Evolutionary conservation across 2,888 invertebrate genomes (phyloP), one percentile per base, ranked within the genome.

Genomic region (Lasioglossum zephyrum): DNA sequence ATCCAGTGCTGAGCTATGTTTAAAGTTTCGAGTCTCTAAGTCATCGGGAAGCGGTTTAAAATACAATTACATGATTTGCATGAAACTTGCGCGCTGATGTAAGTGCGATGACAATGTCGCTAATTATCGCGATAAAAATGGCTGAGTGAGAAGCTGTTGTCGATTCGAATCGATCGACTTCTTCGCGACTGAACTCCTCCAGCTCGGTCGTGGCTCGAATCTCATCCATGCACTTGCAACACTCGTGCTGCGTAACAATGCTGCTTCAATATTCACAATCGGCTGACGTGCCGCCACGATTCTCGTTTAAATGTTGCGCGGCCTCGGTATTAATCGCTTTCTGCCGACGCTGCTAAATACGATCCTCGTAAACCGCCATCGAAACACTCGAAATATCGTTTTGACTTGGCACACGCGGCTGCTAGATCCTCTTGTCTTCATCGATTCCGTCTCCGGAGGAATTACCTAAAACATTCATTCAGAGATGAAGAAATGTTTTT

Each of bases 241-340:
- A 49, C 22, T 63, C 63, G 13, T 39, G 22, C 70, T 36, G 49
- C 70, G 49, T 39, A 74, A 78, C 77, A 60, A 63, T 70, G 72
- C 75, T 63, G 72, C 53, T 72, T 66, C 6, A 41, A 73, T 26
- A 57, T 44, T 73, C 63, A 49, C 72, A 66, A 44, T 47, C 31
- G n/a, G 9, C 44, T 60, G 57, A 83, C 84, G n/a, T 47, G 47
- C 36, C 22, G 49, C 57, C 26, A 39, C 22, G 39, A 44, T n/a
- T 72, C 16, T 36, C 41, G 70, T 78, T 84, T 78, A 77, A 82
- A 82, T 77, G 60, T 69, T 49, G 57, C 47, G 73, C 77, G 60
- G 70, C 63, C 84, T 70, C 74, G n/a, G 49, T 49, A 74, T 84
- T 79, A 63, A 85, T 77, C 77, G 31, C 57, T 22, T 11, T 73